Evolutionary conservation across 2,797 vertebrate genomes (phyloP), one percentile per base, ranked within the genome.

Genomic region (Rhabdophis nuchalis): DNA sequence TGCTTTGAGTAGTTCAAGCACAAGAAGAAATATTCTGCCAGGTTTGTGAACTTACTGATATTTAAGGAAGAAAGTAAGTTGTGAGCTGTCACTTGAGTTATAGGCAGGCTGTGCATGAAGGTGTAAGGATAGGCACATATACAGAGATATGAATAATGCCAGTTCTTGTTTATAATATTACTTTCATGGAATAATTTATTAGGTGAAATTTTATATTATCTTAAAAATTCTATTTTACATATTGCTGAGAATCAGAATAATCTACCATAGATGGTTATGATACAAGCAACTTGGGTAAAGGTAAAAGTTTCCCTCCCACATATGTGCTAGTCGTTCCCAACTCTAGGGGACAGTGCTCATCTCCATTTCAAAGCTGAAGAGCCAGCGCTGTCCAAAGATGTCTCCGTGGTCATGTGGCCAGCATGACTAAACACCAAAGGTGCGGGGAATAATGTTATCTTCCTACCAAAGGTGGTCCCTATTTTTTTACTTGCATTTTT

Each of bases 1-100:
- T 92, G 36, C 64, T 92, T 85, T 68, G 54, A 89, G 72, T n/a
- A n/a, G 14, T 88, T 91, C 88, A 93, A 90, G 93, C 92, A 72
- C 72, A 87, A 85, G 90, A 16, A 10, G 41, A 60, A 86, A 60
- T 13, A 88, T 32, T 54, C 0, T 52, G 2, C 41, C 27, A 53
- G 87, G 13, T 91, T 93, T 91, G 54, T 61, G 88, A 85, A 3
- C 53, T 61, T 87, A 93, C 20, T 82, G 72, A 25, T 41, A 82
- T 82, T 82, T 46, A 25, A 82, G 58, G 41, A 82, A 82, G 72
- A 82, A 82, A 82, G 41, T 82, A 82, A 82, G 72, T 82, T 82
- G 72, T 25, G 20, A 46, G 72, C 36, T 82, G 72, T 82, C 36
- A 82, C 8, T 82, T 82, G 10, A 82, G 36, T 46, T 82, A 82